Evolutionary conservation across 2,113 vertebrate species (phyloP), one percentile per base, ranked within the genome.

Genomic region (Percopsis transmontana): DNA sequence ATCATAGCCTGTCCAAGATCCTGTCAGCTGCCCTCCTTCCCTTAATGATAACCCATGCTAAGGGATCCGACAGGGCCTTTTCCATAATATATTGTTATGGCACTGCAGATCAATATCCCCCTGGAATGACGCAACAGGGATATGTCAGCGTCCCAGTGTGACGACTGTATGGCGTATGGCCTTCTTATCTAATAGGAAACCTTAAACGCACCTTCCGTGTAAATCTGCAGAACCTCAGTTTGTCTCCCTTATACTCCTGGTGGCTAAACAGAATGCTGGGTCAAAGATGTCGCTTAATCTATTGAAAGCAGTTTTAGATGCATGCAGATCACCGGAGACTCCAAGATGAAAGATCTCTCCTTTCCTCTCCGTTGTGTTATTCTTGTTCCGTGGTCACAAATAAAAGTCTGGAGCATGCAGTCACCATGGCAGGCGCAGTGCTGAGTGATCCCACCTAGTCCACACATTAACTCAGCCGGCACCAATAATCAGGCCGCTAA

Each of bases 81-180:
- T 89, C 47, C 69, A 86, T 90, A 79, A 88, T 88, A 77, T 81
- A 87, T 83, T 66, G 72, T 70, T 76, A 82, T 86, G 72, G 82
- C 83, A 78, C 70, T 72, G 61, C 62, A 60, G 68, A 81, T 77
- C 52, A 77, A 82, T 83, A 84, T 78, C 88, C 82, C 73, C 78
- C 69, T 76, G 66, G 59, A 61, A 78, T 78, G 68, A 74, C 83
- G 74, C 82, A 79, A 81, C 18, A 24, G 83, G 83, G 72, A 81
- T 88, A 88, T 90, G 88, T 87, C 88, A 90, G 55, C 78, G 53
- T 68, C 83, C 63, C 79, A 40, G 76, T 80, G 72, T 82, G 86
- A 84, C 71, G 71, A 70, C 85, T 68, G 80, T 42, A 71, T 62
- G 67, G 84, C 79, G 76, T 68, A 68, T 3, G 6, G 55, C 73